phyloP scores from a whole-genome alignment of 37 sponge, comb jelly and placozoan genomes.

The Dysidea cf. avara region DNA sequence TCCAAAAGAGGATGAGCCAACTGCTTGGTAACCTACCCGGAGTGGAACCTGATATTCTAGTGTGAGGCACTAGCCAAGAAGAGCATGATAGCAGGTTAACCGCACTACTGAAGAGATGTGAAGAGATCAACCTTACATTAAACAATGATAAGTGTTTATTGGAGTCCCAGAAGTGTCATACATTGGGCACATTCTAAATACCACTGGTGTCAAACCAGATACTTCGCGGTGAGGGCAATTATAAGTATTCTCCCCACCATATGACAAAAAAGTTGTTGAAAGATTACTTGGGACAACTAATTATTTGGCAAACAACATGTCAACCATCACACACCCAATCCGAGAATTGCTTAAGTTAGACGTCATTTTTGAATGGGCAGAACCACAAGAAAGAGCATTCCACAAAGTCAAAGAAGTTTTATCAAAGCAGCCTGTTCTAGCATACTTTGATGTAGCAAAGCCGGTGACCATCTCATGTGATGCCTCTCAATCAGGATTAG shows the following conservation, averaged over 20 bases:
- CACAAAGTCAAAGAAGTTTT: constrained; percentile 14
- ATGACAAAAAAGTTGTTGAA: constrained; percentile 14
- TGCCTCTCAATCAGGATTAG: constrained; percentile 32
- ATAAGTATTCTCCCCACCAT: constrained; percentile 9
- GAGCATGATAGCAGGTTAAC: constrained; percentile 12
- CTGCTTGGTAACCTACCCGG: constrained; percentile 5
- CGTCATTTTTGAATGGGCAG: neutral
- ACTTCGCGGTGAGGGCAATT: neutral
- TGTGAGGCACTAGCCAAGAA: constrained; percentile 1
- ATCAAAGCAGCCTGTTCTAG: constrained; percentile 13
- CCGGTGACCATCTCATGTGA: no score
- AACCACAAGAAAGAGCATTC: constrained; percentile 29
- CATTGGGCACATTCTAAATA: constrained; percentile 10
- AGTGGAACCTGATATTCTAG: neutral
- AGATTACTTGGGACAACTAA: constrained; percentile 17
- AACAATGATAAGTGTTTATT: constrained; percentile 21
- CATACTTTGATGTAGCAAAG: constrained; percentile 7
- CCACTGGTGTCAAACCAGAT: constrained; percentile 17
- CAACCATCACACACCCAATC: constrained; percentile 5
- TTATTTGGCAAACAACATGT: constrained; percentile 21
- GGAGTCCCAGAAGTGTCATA: constrained; percentile 11
- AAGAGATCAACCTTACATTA: constrained; percentile 1
- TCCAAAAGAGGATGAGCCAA: constrained; percentile 7
- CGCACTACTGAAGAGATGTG: neutral
- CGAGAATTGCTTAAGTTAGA: neutral